Base-by-base conservation (phyloP, 2,797 vertebrate species). In the Mus minutoides region DNA sequence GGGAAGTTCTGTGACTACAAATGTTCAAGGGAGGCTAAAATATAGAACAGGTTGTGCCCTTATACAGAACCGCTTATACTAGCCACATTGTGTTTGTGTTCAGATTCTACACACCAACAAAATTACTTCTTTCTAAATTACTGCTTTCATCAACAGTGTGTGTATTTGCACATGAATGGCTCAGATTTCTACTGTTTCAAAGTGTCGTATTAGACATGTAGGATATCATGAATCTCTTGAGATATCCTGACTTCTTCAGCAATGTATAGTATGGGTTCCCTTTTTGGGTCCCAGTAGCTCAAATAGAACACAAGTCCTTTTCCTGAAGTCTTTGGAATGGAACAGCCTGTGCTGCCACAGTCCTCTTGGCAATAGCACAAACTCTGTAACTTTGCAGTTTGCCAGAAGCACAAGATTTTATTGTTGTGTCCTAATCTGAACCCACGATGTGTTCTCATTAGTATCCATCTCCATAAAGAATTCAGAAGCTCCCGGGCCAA, bases 11-110 rank as follows among this genome's bases (percentile, higher is more conserved):
- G 92, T 98, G 98, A 97, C 97, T 98, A 98, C 97, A 98, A 98
- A 98, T 93, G 95, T 97, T 98, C 97, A 94, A 90, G 90, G 77
- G 86, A 96, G 52, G 83, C 98, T 98, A 97, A 98, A 98, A 97
- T 97, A 98, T 49, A 97, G 97, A 98, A 97, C 88, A 98, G 95
- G 96, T 97, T 96, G 97, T 89, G 62, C 58, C 84, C 86, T 3
- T 0, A 67, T n/a, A 16, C 34, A 31, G 56, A 34, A 13, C 46
- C 56, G 34, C 34, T 91, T 84, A 86, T 92, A 97, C 94, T 97
- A 97, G 73, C 98, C 93, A 96, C 97, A 97, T 95, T 96, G 94
- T 98, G 95, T 97, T 97, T 97, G 97, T 82, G 92, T 98, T 95
- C 96, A 96, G 89, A 75, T 52, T 71, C 34, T 64, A 87, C 21